These are phyloP conservation scores for Netelia virgata DNA, from an alignment of 2,888 invertebrate species.

Conservation along the genomic window DNA sequence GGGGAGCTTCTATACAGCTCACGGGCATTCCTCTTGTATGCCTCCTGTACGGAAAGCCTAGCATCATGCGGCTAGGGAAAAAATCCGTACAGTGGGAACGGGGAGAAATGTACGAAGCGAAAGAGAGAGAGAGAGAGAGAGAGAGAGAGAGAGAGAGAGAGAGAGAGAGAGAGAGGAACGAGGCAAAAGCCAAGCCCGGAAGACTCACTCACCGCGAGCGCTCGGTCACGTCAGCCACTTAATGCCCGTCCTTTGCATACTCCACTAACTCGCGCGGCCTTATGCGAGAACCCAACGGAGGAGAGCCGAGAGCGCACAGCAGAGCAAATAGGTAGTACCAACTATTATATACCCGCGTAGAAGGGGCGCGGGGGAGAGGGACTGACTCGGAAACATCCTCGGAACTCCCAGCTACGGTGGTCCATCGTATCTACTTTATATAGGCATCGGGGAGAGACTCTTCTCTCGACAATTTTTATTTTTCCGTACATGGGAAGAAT, in stretches of 20 bases:
- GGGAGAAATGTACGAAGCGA: slow-evolving; percentile 8
- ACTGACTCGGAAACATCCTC: slow-evolving; percentile 24
- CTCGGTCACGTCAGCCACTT: slow-evolving; percentile 71
- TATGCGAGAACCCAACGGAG: slow-evolving; percentile 8
- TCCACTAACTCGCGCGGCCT: slow-evolving; percentile 59
- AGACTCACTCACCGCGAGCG: slow-evolving; percentile 74
- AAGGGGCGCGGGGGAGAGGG: slow-evolving; percentile 1
- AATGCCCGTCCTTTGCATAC: slow-evolving; percentile 69
- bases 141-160: slow-evolving; percentile 26
- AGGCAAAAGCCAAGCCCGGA: slow-evolving; percentile 71
- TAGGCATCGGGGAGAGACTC: background rate
- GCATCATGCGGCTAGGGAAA: slow-evolving; percentile 46
- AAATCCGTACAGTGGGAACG: slow-evolving; percentile 21
- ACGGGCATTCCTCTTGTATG: slow-evolving; percentile 66
- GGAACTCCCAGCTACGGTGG: slow-evolving; percentile 32
- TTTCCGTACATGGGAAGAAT: background rate
- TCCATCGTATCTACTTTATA: slow-evolving; percentile 31
- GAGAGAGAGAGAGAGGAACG: slow-evolving; percentile 36
- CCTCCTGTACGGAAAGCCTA: slow-evolving; percentile 37
- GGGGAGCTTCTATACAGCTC: slow-evolving; percentile 41
- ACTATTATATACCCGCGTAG: slow-evolving; percentile 50
- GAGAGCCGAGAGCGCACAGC: background rate
- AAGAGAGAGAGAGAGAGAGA: slow-evolving; percentile 4
- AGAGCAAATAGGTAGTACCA: slow-evolving; percentile 37
- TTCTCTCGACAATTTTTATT: slow-evolving; percentile 4